These are phyloP conservation scores for Stenodema calcarata DNA, from an alignment of 2,888 invertebrate genomes.

Conservation along the genomic window DNA sequence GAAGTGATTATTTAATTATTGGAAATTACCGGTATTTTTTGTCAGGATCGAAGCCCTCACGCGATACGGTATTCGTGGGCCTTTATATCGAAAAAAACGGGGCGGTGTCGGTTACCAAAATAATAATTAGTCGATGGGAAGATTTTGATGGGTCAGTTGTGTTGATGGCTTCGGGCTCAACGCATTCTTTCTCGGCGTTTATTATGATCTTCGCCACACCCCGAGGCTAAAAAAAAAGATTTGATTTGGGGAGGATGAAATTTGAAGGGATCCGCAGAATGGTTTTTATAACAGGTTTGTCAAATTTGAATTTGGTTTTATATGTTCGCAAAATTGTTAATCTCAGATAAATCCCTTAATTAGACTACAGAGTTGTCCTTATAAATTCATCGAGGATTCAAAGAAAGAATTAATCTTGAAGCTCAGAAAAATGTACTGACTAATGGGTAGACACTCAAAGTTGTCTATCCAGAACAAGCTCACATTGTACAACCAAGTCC, in stretches of 20 bases:
- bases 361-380: too few species aligned
- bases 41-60: not conserved
- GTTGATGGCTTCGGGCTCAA: not conserved
- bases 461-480: too few species aligned
- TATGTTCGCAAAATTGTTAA: too few species aligned
- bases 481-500: too few species aligned
- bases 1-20: slow-evolving; percentile 12
- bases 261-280: not conserved
- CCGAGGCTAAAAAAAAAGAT: not conserved
- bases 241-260: not conserved
- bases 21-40: not conserved
- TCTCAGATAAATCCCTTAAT: too few species aligned
- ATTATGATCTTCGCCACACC: not conserved
- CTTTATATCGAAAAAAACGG: not conserved
- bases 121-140: not conserved
- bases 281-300: too few species aligned
- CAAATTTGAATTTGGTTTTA: too few species aligned
- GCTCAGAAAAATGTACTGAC: too few species aligned
- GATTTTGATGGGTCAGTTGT: not conserved
- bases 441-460: too few species aligned
- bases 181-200: not conserved
- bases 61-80: not conserved
- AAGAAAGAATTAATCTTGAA: too few species aligned
- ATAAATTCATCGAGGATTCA: too few species aligned
- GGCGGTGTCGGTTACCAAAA: not conserved